phyloP scores from a whole-genome alignment of 2,797 vertebrate species.

The Lepilemur ruficaudatus region DNA sequence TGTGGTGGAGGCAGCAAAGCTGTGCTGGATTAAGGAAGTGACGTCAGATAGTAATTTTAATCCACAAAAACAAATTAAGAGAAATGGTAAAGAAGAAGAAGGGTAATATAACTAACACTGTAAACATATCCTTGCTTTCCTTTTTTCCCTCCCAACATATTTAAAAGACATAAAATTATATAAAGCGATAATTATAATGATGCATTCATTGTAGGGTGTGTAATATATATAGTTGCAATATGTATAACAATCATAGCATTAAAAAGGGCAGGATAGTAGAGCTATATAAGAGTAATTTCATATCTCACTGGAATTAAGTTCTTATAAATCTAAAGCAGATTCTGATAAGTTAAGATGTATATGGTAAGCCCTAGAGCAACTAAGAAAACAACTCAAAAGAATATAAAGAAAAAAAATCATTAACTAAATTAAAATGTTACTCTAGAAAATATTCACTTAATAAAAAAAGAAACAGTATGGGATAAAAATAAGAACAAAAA shows the following conservation, averaged over 20 bases:
- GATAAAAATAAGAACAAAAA: neutral
- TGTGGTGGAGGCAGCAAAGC: neutral
- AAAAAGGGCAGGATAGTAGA: neutral
- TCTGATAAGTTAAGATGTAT: neutral
- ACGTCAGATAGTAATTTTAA: neutral
- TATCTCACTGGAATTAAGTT: neutral
- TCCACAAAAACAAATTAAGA: conserved; percentile 18
- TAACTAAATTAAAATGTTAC: neutral
- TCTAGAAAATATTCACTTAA: conserved; percentile 24
- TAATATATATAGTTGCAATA: neutral
- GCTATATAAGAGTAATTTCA: neutral
- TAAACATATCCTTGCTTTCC: neutral
- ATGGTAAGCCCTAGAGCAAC: neutral
- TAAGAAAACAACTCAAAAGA: conserved; percentile 18
- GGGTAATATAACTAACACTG: neutral
- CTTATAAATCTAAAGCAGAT: conserved; percentile 4
- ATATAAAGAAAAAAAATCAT: neutral
- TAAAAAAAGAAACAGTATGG: neutral
- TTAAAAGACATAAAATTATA: conserved; percentile 38
- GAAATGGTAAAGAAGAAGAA: conserved; percentile 26
- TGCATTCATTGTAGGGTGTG: neutral
- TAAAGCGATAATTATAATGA: conserved; percentile 32
- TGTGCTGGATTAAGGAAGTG: neutral
- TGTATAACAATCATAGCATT: neutral
- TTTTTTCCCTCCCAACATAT: neutral